Conservation (phyloP, 2,888 invertebrate species). For the Drosophila stalkeri region DNA sequence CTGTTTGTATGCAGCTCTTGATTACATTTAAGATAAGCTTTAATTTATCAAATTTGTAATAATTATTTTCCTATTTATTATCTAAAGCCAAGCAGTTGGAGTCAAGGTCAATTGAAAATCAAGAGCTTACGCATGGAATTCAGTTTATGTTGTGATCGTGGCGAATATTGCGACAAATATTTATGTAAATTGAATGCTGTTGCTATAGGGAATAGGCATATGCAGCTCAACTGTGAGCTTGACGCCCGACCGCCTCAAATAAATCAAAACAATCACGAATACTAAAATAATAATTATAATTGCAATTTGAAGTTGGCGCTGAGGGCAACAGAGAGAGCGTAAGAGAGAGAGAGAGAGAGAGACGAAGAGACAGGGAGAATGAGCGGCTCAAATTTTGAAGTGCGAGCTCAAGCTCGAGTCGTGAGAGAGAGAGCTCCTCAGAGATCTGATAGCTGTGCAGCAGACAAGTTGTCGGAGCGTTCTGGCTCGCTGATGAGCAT, state of each 20-base stretch:
- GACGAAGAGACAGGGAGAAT: background rate
- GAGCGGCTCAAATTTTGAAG: background rate
- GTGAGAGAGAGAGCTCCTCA: background rate
- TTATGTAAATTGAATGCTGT: background rate
- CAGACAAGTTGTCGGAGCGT: constrained; percentile 19
- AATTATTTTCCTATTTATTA: background rate
- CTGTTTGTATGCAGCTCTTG: no score
- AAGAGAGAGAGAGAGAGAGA: no score
- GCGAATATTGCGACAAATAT: background rate
- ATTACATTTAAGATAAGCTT: no score
- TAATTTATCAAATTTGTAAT: background rate
- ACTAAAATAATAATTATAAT: constrained; percentile 1
- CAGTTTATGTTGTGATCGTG: background rate
- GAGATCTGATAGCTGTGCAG: constrained; percentile 11
- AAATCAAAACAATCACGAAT: constrained; percentile 4
- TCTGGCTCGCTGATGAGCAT: constrained; percentile 13
- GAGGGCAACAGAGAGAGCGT: background rate
- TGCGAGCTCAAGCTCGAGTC: background rate
- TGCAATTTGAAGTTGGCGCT: background rate
- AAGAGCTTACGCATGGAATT: background rate
- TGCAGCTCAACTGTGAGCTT: constrained; percentile 4
- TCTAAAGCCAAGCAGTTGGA: background rate
- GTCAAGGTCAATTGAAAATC: background rate
- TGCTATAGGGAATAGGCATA: background rate
- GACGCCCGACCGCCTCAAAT: constrained; percentile 19